These are phyloP conservation scores for Isotomurus palustris DNA, from an alignment of 2,888 invertebrate species.

Conservation along the genomic window DNA sequence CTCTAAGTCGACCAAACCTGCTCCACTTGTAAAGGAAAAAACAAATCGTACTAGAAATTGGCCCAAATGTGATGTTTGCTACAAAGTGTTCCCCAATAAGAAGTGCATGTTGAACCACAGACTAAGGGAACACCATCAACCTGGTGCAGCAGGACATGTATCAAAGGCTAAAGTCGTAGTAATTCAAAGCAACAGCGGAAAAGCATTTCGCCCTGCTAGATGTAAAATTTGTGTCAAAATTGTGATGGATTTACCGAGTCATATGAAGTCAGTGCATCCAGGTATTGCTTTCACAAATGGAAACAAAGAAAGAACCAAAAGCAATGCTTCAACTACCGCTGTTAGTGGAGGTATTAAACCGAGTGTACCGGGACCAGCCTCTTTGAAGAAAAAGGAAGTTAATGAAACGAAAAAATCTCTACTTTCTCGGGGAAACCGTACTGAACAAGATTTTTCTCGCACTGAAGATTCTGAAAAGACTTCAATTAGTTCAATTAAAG, in stretches of 20 bases:
- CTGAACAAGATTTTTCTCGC: too few species aligned
- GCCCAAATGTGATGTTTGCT: background rate
- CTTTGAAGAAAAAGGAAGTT: background rate
- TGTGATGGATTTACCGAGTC: constrained; percentile 2
- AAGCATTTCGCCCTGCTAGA: background rate
- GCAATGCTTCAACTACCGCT: too few species aligned
- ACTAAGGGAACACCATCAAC: background rate
- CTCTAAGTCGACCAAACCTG: background rate
- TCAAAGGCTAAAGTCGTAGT: too few species aligned
- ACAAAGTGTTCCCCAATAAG: background rate
- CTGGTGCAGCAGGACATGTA: too few species aligned
- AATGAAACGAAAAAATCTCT: background rate
- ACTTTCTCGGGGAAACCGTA: too few species aligned
- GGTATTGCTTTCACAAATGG: background rate
- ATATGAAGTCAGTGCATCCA: background rate
- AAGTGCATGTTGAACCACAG: background rate
- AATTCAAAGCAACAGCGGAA: background rate
- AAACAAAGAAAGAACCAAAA: background rate
- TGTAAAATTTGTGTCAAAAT: constrained; percentile 7
- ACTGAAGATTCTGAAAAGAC: too few species aligned
- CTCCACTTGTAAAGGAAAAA: background rate
- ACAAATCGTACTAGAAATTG: background rate
- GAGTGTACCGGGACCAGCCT: background rate
- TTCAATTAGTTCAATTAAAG: too few species aligned
- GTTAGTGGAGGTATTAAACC: background rate